A percentile compares a stretch with the other conserved stretches of the same genome.
phyloP scores from a whole-genome alignment of 2,113 vertebrate genomes.

The Ornithorhynchus anatinus region DNA sequence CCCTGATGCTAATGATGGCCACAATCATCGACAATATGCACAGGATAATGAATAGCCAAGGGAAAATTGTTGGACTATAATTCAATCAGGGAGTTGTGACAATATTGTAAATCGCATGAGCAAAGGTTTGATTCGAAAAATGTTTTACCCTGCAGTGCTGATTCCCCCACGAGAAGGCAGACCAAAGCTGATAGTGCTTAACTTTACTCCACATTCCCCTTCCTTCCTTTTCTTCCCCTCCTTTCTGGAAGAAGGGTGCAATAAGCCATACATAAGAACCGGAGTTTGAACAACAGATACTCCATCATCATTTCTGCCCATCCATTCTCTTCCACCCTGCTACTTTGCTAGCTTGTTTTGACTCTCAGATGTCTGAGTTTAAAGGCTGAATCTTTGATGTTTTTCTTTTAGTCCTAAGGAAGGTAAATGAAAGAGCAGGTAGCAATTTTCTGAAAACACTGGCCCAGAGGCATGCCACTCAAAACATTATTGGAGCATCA shows the following conservation, averaged over 20 bases:
- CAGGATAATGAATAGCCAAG: background rate
- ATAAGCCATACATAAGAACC: background rate
- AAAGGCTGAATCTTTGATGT: background rate
- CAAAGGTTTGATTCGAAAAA: background rate
- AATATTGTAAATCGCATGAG: background rate
- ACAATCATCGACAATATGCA: background rate
- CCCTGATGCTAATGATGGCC: background rate
- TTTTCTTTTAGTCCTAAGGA: background rate
- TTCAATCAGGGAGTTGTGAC: background rate
- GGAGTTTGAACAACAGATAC: background rate
- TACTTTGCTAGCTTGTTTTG: background rate
- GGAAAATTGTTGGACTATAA: background rate
- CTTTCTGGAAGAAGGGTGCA: background rate
- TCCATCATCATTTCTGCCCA: background rate
- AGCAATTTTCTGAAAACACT: slow-evolving; percentile 15
- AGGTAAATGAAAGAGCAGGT: slow-evolving; percentile 21
- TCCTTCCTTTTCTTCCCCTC: background rate
- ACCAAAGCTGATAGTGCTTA: background rate
- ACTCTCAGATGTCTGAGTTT: background rate
- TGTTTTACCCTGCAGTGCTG: background rate
- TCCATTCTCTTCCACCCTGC: background rate
- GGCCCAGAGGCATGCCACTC: slow-evolving; percentile 9
- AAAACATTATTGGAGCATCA: slow-evolving; percentile 8
- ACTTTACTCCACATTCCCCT: background rate
- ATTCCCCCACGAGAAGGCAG: background rate